Percentiles rank a stretch among this genome's conserved stretches.
phyloP scores from a whole-genome alignment of 2,888 invertebrate genomes.

The Dendrolimus pini region DNA sequence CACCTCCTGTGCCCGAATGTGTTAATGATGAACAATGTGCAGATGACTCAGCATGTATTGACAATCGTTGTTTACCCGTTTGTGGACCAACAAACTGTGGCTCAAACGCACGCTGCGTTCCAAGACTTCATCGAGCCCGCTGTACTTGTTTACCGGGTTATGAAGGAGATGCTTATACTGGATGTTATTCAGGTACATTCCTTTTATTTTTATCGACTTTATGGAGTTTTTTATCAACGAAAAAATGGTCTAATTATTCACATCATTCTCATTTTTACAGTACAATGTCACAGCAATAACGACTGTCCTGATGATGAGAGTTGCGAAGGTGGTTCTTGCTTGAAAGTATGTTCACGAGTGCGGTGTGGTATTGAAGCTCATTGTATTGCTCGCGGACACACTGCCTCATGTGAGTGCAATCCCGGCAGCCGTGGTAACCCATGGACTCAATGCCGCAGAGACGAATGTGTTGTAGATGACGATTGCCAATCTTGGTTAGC shows the following conservation, averaged over 20 bases:
- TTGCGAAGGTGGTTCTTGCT: constrained; percentile 88
- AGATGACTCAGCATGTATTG: constrained; percentile 89
- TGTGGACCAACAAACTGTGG: constrained; percentile 86
- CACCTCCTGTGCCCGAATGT: constrained; percentile 84
- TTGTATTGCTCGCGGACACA: constrained; percentile 87
- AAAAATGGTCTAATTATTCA: no score
- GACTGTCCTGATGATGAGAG: constrained; percentile 90
- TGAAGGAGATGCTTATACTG: constrained; percentile 88
- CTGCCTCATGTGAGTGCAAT: constrained; percentile 86
- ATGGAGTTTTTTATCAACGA: neutral
- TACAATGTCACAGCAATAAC: constrained; percentile 90
- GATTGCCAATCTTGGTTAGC: constrained; percentile 89
- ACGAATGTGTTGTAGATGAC: constrained; percentile 84
- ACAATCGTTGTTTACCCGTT: constrained; percentile 84
- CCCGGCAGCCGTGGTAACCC: constrained; percentile 88
- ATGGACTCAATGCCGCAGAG: constrained; percentile 83
- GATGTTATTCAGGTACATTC: constrained; percentile 82
- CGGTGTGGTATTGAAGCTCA: constrained; percentile 89
- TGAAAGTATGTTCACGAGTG: constrained; percentile 86
- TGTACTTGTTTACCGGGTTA: constrained; percentile 90
- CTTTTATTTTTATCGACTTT: neutral
- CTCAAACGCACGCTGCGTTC: constrained; percentile 85
- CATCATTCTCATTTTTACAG: constrained; percentile 46
- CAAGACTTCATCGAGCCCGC: constrained; percentile 86
- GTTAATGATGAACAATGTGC: constrained; percentile 85